phyloP scores from a whole-genome alignment of 2,888 invertebrate genomes.

The Elgonia sp. region DNA sequence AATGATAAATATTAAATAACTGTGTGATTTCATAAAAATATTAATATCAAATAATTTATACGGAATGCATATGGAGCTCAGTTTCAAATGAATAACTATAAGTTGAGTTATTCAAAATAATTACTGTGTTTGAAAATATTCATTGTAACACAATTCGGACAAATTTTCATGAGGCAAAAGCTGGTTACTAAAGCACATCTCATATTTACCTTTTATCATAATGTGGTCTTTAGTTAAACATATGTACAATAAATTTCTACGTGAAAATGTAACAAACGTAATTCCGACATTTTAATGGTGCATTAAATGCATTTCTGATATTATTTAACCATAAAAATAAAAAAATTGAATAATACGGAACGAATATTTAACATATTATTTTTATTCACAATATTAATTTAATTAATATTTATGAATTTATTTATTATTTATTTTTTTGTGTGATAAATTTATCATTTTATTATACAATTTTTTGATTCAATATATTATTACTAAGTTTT shows the following conservation, averaged over 20 bases:
- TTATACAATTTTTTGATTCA: neutral
- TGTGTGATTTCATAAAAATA: neutral
- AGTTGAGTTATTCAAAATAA: neutral
- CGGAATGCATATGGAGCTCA: neutral
- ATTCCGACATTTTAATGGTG: neutral
- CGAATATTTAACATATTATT: no score
- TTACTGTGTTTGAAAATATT: neutral
- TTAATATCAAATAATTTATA: neutral
- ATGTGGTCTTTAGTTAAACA: neutral
- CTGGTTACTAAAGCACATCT: neutral
- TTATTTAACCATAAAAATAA: no score
- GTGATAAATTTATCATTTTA: no score
- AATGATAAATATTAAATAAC: conserved; percentile 2
- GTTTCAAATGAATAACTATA: neutral
- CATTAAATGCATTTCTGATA: neutral
- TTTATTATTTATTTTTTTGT: no score
- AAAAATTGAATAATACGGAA: no score
- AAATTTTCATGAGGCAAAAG: neutral
- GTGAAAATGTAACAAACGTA: neutral
- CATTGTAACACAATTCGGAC: neutral
- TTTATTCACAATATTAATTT: no score
- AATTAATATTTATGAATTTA: no score
- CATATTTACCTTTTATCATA: neutral
- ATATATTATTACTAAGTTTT: neutral
- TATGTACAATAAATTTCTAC: neutral